phyloP scores from a whole-genome alignment of 2,888 invertebrate genomes.

The Drosophila prostipennis region DNA sequence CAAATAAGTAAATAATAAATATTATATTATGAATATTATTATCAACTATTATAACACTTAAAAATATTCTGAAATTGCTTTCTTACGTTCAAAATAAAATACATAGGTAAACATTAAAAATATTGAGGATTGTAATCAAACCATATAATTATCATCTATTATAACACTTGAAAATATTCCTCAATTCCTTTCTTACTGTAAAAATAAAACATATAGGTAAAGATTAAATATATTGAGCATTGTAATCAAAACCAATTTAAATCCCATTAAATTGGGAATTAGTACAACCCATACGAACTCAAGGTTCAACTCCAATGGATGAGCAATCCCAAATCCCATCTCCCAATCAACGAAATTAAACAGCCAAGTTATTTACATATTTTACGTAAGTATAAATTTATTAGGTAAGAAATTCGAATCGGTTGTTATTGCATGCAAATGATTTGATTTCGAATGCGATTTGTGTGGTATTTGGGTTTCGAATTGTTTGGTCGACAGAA shows the following conservation, averaged over 20 bases:
- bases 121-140: too few relatives aligned
- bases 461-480: not conserved
- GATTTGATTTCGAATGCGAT: constrained; percentile 39
- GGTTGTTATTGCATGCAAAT: constrained; percentile 46
- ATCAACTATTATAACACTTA: too few relatives aligned
- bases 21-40: too few relatives aligned
- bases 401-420: constrained; percentile 63
- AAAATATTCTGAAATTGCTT: too few relatives aligned
- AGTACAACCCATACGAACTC: not conserved
- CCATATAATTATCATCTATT: too few relatives aligned
- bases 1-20: too few relatives aligned
- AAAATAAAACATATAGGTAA: too few relatives aligned
- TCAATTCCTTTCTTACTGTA: too few relatives aligned
- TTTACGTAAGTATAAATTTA: constrained; percentile 56
- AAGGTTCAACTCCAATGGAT: not conserved
- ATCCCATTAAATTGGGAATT: not conserved
- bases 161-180: too few relatives aligned
- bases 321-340: not conserved
- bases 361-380: constrained; percentile 57
- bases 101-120: too few relatives aligned
- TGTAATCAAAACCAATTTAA: not conserved
- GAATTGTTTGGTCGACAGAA: constrained; percentile 4
- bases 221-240: not conserved
- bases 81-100: too few relatives aligned
- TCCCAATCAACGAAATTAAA: constrained; percentile 17